Conservation (phyloP, 2,797 vertebrate genomes). For the Eurystomus glaucurus region DNA sequence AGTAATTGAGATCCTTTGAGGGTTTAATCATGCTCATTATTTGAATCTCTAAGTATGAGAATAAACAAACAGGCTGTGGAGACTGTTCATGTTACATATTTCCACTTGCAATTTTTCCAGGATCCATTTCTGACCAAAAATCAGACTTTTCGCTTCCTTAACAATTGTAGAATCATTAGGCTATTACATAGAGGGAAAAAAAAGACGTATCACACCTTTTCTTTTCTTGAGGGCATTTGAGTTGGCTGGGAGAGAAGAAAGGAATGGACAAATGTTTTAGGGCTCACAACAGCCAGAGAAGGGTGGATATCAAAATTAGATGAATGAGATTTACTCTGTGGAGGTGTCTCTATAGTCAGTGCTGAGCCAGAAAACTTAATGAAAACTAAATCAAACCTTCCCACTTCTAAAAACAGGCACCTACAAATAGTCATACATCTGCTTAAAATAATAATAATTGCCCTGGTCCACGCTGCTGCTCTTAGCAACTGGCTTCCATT, state of each 20-base stretch:
- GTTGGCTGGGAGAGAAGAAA: neutral
- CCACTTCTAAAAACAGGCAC: neutral
- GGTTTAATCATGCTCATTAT: neutral
- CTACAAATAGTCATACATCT: neutral
- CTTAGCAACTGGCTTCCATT: neutral
- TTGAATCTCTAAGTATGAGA: neutral
- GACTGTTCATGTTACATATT: neutral
- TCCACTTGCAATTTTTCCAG: neutral
- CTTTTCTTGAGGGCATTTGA: neutral
- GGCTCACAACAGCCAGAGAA: neutral
- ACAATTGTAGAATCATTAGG: neutral
- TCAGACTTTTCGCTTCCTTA: neutral
- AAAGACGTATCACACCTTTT: neutral
- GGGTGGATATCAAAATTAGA: neutral
- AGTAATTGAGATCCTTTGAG: constrained; percentile 14
- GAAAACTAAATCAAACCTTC: neutral
- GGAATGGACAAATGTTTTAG: neutral
- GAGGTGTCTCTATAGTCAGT: neutral
- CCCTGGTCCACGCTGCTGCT: neutral
- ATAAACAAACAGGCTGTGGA: neutral
- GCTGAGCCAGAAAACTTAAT: neutral
- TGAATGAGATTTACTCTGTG: neutral
- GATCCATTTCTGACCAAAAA: neutral
- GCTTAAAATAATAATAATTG: neutral
- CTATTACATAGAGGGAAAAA: neutral